Evolutionary conservation across 2,113 vertebrate species (phyloP), one percentile per base, ranked within the genome.

Genomic region (Ciconia stormi): DNA sequence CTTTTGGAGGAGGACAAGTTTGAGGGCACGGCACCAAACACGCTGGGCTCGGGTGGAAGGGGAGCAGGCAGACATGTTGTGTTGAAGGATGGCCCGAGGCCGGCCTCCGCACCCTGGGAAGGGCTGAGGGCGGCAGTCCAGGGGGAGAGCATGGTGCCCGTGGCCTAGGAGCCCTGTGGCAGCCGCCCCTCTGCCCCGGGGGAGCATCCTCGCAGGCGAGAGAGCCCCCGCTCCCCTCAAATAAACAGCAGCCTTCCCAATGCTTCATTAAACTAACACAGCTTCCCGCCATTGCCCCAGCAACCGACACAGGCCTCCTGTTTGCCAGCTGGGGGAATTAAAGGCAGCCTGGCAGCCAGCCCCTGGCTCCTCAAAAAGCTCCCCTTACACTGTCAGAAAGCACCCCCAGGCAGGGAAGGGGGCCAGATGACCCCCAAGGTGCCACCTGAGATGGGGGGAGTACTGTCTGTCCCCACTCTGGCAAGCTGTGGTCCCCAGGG

Each of bases 271-370:
- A 97, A 96, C 95, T 76, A 94, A 95, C 91, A 95, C 91, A 94
- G 90, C 95, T 98, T 95, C 95, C 90, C 66, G 21, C 83, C 93
- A 97, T 96, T 80, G 96, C 95, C 93, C 86, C 82, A 94, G 96
- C 93, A 97, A 97, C 95, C 83, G 61, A 94, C 94, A 93, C 85
- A 96, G 87, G 69, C 96, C 94, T 97, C 93, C 95, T 97, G 95
- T 93, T 97, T 97, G 95, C 94, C 95, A 97, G 93, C 95, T 96
- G 95, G 91, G 91, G 91, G 95, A 96, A 97, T 98, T 97, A 97
- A 95, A 96, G 87, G 93, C 73, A 95, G 93, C 87, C 93, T 93
- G 94, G 93, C 92, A 95, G 86, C 86, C 93, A 82, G 93, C 65
- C 84, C 87, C 67, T 27, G 1, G 74, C 82, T 96, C 69, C 94